phyloP scores from a whole-genome alignment of 2,888 invertebrate species.

The Azorinus chamasolen region DNA sequence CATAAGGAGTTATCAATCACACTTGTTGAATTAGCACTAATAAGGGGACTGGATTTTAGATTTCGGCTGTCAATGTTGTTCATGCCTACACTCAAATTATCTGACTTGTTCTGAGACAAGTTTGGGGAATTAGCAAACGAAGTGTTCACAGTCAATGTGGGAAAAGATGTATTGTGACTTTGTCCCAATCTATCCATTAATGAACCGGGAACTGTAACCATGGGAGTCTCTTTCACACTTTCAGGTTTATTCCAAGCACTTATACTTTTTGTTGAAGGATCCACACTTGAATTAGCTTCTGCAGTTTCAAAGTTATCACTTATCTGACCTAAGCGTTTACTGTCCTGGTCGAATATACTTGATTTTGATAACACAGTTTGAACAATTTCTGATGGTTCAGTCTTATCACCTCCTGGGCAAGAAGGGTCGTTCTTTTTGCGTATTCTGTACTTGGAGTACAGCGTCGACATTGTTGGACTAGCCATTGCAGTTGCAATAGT shows the following conservation, averaged over 20 bases:
- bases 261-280: conserved; percentile 33
- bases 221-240: conserved; percentile 59
- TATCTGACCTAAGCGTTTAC: conserved; percentile 94
- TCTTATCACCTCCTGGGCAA: conserved; percentile 85
- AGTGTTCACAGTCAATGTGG: conserved; percentile 69
- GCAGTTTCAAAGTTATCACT: conserved; percentile 92
- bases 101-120: conserved; percentile 12
- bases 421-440: conserved; percentile 81
- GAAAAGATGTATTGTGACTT: conserved; percentile 68
- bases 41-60: conserved; percentile 19
- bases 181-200: conserved; percentile 69
- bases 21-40: conserved; percentile 18
- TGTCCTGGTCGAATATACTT: conserved; percentile 97
- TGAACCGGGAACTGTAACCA: conserved; percentile 71
- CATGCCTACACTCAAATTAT: conserved; percentile 17
- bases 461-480: conserved; percentile 59
- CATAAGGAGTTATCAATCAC: conserved; percentile 11
- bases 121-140: conserved; percentile 42
- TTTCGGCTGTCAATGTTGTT: conserved; percentile 14
- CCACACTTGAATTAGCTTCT: conserved; percentile 65
- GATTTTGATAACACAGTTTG: conserved; percentile 96
- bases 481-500: conserved; percentile 53
- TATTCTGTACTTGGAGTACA: conserved; percentile 84
- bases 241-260: conserved; percentile 71
- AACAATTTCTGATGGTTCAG: conserved; percentile 97